phyloP scores from a whole-genome alignment of 2,113 vertebrate species.

The Chaetodon trifascialis region DNA sequence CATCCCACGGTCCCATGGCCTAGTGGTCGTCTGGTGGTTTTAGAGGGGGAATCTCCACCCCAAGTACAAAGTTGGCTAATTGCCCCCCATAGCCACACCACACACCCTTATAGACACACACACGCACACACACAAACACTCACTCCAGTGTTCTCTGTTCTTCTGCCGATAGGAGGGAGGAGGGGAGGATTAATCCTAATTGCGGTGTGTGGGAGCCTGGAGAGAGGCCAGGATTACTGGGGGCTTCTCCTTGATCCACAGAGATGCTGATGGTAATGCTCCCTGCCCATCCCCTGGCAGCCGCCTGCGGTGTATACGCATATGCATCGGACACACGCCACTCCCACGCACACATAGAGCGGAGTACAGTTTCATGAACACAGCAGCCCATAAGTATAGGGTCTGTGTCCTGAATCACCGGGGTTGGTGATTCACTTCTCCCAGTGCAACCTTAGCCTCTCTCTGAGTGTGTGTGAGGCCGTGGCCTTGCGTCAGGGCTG shows the following conservation, averaged over 20 bases:
- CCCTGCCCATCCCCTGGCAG: conserved; percentile 69
- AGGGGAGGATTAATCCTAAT: conserved; percentile 81
- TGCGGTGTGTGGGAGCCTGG: conserved; percentile 79
- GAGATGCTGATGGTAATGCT: conserved; percentile 82
- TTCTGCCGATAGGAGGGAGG: conserved; percentile 65
- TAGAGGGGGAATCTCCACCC: conserved; percentile 62
- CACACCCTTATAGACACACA: conserved; percentile 46
- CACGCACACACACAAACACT: conserved; percentile 34
- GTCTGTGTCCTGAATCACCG: conserved; percentile 72
- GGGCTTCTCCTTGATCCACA: conserved; percentile 80
- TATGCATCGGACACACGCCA: conserved; percentile 60
- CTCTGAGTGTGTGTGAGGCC: conserved; percentile 67
- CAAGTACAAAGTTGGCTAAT: conserved; percentile 80
- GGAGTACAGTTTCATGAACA: conserved; percentile 68
- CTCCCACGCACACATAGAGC: conserved; percentile 61
- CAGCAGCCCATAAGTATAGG: conserved; percentile 84
- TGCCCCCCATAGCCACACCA: conserved; percentile 62
- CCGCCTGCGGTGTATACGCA: conserved; percentile 46
- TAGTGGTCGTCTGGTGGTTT: conserved; percentile 75
- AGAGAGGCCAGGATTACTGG: conserved; percentile 82
- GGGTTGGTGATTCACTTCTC: conserved; percentile 81
- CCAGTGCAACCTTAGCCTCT: conserved; percentile 63
- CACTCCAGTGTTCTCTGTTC: conserved; percentile 55
- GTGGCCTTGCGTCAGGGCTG: conserved; percentile 73
- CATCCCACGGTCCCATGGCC: conserved; percentile 69